Evolutionary conservation across 53 echinoderm and acorn worm genomes (phyloP).

Genomic region (Apostichopus leukothele): DNA sequence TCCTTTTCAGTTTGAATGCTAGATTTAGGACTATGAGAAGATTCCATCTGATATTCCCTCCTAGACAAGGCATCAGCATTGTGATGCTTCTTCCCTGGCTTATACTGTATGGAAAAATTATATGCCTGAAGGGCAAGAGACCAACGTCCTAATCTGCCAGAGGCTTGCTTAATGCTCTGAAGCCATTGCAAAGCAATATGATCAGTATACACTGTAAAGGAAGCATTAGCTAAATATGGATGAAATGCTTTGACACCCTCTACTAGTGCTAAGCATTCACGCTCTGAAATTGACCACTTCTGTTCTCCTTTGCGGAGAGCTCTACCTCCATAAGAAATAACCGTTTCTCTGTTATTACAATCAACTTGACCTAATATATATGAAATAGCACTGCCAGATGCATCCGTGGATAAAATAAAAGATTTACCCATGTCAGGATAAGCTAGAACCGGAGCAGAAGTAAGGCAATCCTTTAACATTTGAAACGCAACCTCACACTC

Average conservation of each 20-base stretch:
- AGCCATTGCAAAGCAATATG: slow-evolving; percentile 51
- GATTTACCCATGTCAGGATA: slow-evolving; percentile 41
- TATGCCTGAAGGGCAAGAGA: slow-evolving; percentile 48
- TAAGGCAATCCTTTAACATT: neutral
- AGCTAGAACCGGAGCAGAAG: slow-evolving; percentile 7
- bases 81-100: slow-evolving; percentile 39
- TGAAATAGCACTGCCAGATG: slow-evolving; percentile 27
- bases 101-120: slow-evolving; percentile 36
- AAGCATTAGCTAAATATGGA: slow-evolving; percentile 19
- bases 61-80: slow-evolving; percentile 43
- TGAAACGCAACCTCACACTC: slow-evolving; percentile 17
- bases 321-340: slow-evolving; percentile 32
- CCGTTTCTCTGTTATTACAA: slow-evolving; percentile 5
- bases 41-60: neutral
- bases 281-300: slow-evolving; percentile 43
- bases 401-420: slow-evolving; percentile 36
- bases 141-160: slow-evolving; percentile 54
- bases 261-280: slow-evolving; percentile 36
- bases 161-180: slow-evolving; percentile 16
- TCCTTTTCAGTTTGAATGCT: too few species aligned
- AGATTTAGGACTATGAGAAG: too few species aligned
- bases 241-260: slow-evolving; percentile 38
- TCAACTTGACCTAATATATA: slow-evolving; percentile 38
- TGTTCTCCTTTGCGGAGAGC: slow-evolving; percentile 13
- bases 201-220: slow-evolving; percentile 49